Percentiles rank a stretch among this genome's conserved stretches.
Conservation (phyloP, 2,113 vertebrate species). For the Ophthalmolycus amberensis region DNA sequence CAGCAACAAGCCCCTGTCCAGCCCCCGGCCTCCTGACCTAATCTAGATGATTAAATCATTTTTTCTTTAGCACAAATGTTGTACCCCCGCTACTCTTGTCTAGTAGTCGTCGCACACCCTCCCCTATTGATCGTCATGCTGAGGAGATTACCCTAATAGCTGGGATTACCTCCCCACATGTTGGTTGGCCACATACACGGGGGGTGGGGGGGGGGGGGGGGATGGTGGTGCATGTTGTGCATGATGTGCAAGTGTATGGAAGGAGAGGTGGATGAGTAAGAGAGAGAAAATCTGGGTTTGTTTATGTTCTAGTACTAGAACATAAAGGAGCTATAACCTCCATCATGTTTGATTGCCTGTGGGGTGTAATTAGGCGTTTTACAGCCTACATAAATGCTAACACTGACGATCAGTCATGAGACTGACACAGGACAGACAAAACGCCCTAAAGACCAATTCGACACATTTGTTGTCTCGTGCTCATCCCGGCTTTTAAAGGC, state of each 20-base stretch:
- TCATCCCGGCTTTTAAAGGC: not conserved
- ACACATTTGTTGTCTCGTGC: conserved; percentile 4
- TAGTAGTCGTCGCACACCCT: conserved; percentile 74
- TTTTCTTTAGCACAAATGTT: conserved; percentile 81
- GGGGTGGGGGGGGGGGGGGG: conserved; percentile 48
- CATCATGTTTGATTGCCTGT: not conserved
- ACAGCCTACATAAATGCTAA: conserved; percentile 22
- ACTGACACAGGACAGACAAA: conserved; percentile 38
- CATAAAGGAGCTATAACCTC: not conserved
- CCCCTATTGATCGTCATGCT: conserved; percentile 84
- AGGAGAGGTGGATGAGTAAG: conserved; percentile 40
- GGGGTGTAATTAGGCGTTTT: conserved; percentile 37
- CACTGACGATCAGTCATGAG: conserved; percentile 30
- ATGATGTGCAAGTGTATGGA: conserved; percentile 73
- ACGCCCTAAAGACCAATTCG: conserved; percentile 36
- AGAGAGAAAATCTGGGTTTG: conserved; percentile 57
- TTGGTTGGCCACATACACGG: conserved; percentile 78
- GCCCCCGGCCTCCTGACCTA: conserved; percentile 81
- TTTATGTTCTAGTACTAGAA: conserved; percentile 32
- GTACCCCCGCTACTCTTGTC: conserved; percentile 68
- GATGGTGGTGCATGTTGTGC: conserved; percentile 62
- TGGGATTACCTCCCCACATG: conserved; percentile 85
- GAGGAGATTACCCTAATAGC: conserved; percentile 88
- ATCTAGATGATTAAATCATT: conserved; percentile 86
- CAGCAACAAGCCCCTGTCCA: conserved; percentile 71